Evolutionary conservation across 2,888 invertebrate genomes (phyloP), one percentile per base, ranked within the genome.

Genomic region (Aromia moschata): DNA sequence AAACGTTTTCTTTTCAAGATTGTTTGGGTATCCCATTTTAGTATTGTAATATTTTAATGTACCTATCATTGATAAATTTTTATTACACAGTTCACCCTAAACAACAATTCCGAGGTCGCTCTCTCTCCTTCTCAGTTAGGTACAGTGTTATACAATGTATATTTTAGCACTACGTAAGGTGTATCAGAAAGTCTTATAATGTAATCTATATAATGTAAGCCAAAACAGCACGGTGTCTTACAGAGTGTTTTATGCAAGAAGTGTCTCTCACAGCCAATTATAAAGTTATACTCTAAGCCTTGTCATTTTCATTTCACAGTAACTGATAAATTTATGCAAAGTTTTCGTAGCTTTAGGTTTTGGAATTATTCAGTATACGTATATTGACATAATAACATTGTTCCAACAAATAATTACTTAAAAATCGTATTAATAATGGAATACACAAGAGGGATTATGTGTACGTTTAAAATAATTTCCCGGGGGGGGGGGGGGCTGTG

Each of bases 371-470:
- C 18, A 47, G 18, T 36, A 47, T 47, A 47, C 37, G 18, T 36
- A 47, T 47, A 47, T 47, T 47, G 47, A 47, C 37, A 47, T 47
- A 47, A 47, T 47, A 47, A 47, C 36, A 43, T 43, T 43, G 36
- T 47, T 20, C 37, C 47, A 36, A 12, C 47, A 47, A 12, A 47
- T 46, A 46, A 46, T 47, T 47, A 47, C 36, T 47, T 47, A 36
- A 37, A n/a, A 47, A 36, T 36, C 47, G 37, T 37, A 37, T 47
- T 36, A 47, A 47, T 47, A 36, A 47, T 47, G 33, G 37, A 47
- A 17, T 18, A 47, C 18, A 11, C 9, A 37, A 36, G 36, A 47
- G 16, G 36, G 36, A 47, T 36, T 36, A 36, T 12, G 16, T 16
- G n/a, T n/a, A n/a, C 17, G 46, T 17, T 33, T 33, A n/a, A 46